Percentiles rank a stretch among this genome's conserved stretches.
Evolutionary conservation across 2,113 vertebrate species (phyloP).

Genomic region (Montifringilla adamsi): DNA sequence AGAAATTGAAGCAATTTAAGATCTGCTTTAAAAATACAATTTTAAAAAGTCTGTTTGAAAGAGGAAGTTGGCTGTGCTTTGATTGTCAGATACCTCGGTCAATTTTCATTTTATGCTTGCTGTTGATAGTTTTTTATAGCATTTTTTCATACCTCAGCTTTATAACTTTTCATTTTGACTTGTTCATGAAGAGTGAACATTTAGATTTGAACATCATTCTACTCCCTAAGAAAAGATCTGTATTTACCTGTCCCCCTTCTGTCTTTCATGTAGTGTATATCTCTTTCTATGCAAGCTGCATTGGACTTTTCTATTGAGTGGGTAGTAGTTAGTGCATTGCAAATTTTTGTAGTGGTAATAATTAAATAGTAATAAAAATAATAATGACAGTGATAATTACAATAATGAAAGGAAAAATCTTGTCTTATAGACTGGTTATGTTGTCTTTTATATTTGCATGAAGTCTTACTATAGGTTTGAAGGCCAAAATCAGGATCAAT

Average conservation of each 20-base stretch:
- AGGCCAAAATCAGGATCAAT: slow-evolving; percentile 5
- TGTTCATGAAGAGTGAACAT: neutral
- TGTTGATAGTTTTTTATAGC: neutral
- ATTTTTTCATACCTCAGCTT: neutral
- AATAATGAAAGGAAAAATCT: neutral
- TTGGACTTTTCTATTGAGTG: neutral
- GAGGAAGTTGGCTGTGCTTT: neutral
- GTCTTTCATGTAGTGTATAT: neutral
- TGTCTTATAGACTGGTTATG: neutral
- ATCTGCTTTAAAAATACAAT: neutral
- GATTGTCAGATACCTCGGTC: neutral
- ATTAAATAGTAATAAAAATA: neutral
- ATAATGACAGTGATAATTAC: neutral
- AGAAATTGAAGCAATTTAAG: neutral
- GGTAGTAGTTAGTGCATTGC: neutral
- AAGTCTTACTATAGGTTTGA: neutral
- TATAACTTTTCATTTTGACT: neutral
- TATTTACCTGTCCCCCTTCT: neutral
- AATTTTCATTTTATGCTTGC: neutral
- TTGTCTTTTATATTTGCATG: neutral
- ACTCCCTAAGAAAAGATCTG: neutral
- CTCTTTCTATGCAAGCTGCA: neutral
- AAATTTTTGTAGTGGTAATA: neutral
- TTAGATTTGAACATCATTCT: neutral
- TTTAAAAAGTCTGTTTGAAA: neutral